Percentiles rank a stretch among this genome's conserved stretches.
Evolutionary conservation across 2,888 invertebrate species (phyloP).

Genomic region (Athrips mouffetella): DNA sequence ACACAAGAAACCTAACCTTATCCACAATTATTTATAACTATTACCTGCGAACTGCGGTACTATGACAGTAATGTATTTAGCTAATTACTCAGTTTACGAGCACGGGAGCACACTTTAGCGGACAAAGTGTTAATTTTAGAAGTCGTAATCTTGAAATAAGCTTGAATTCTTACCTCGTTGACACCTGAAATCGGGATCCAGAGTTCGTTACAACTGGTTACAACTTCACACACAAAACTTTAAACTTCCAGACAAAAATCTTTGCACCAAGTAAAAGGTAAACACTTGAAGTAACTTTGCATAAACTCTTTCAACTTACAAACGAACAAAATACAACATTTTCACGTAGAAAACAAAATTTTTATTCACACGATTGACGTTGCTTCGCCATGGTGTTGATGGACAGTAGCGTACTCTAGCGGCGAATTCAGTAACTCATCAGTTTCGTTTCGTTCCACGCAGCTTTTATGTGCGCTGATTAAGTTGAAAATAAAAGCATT

Average conservation of each 20-base stretch:
- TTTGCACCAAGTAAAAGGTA: conserved; percentile 43
- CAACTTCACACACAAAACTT: conserved; percentile 70
- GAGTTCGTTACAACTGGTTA: conserved; percentile 76
- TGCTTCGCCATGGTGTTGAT: conserved; percentile 66
- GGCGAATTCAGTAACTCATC: conserved; percentile 31
- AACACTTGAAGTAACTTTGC: conserved; percentile 54
- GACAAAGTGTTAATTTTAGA: conserved; percentile 54
- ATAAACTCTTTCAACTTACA: conserved; percentile 58
- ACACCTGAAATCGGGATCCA: conserved; percentile 75
- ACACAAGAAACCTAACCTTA: conserved; percentile 67
- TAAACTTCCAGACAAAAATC: conserved; percentile 54
- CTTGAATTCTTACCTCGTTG: conserved; percentile 76
- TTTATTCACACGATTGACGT: conserved; percentile 68
- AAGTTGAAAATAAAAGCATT: too few species aligned
- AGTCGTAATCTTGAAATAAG: conserved; percentile 59
- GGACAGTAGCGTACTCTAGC: conserved; percentile 53
- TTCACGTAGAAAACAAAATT: conserved; percentile 69
- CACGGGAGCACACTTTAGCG: conserved; percentile 35
- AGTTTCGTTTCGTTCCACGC: conserved; percentile 35
- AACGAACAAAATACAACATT: conserved; percentile 64
- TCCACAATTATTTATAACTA: conserved; percentile 67
- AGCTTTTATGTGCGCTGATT: neutral
- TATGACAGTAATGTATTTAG: conserved; percentile 29
- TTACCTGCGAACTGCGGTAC: conserved; percentile 44
- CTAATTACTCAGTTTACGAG: conserved; percentile 34